Conservation (phyloP, 2,888 invertebrate genomes). For the Drosophila borealis region DNA sequence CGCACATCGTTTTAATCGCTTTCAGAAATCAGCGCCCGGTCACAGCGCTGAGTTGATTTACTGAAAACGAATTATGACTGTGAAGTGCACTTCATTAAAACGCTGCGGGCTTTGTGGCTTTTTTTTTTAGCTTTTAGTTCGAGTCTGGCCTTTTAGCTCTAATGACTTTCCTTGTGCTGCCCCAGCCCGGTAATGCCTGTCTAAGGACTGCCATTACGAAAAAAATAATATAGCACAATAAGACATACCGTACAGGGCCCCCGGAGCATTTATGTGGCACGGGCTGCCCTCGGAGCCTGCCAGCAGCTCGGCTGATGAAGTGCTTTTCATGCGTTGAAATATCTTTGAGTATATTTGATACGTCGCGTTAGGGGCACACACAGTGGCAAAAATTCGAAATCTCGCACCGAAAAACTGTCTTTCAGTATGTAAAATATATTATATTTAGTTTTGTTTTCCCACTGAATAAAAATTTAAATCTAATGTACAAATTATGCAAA, state of each 20-base stretch:
- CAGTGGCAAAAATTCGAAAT: slow-evolving; percentile 28
- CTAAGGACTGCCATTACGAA: slow-evolving; percentile 40
- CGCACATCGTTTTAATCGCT: slow-evolving; percentile 49
- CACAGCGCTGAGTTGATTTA: slow-evolving; percentile 49
- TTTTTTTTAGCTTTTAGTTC: slow-evolving; percentile 36
- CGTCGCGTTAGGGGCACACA: slow-evolving; percentile 32
- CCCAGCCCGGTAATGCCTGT: slow-evolving; percentile 27
- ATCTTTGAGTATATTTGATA: slow-evolving; percentile 69
- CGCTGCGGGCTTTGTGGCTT: slow-evolving; percentile 59
- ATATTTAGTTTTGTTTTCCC: neutral
- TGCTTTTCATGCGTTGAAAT: slow-evolving; percentile 57
- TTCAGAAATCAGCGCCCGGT: slow-evolving; percentile 24
- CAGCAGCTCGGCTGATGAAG: slow-evolving; percentile 63
- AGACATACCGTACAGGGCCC: slow-evolving; percentile 27
- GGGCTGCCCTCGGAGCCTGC: slow-evolving; percentile 33
- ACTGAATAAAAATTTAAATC: neutral
- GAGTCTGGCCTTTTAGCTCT: slow-evolving; percentile 61
- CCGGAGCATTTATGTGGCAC: slow-evolving; percentile 14
- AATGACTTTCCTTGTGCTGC: slow-evolving; percentile 64
- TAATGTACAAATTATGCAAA: neutral
- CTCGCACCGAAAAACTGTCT: neutral
- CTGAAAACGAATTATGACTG: slow-evolving; percentile 71
- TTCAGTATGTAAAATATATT: too few species aligned
- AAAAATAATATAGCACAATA: slow-evolving; percentile 51
- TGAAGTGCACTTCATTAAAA: slow-evolving; percentile 75